Evolutionary conservation across 2,797 vertebrate genomes (phyloP).

Genomic region (Anguilla megastoma): DNA sequence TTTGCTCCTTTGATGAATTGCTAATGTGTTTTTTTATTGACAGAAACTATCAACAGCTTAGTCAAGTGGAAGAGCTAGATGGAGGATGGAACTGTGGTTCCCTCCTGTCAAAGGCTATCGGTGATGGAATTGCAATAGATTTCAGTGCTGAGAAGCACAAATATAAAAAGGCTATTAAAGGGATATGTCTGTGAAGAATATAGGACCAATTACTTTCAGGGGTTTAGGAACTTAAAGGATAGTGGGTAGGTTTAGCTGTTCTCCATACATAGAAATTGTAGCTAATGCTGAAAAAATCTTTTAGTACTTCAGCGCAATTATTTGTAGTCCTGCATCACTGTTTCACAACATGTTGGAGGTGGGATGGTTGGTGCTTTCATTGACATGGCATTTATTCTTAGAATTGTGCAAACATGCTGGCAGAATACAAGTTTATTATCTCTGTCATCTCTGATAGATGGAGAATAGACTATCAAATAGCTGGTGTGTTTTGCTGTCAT

Average conservation of each 20-base stretch:
- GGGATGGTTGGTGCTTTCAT: not conserved
- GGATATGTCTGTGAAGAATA: not conserved
- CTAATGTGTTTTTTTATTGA: conserved; percentile 69
- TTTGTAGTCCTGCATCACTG: not conserved
- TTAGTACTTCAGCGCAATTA: not conserved
- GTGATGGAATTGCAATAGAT: conserved; percentile 49
- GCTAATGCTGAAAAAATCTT: not conserved
- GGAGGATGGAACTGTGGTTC: conserved; percentile 44
- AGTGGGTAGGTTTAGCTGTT: not conserved
- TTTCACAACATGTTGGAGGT: not conserved
- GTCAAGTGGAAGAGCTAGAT: conserved; percentile 54
- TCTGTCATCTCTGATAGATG: not conserved
- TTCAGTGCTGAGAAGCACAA: conserved; percentile 45
- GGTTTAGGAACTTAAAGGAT: not conserved
- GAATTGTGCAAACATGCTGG: not conserved
- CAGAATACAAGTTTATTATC: not conserved
- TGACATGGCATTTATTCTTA: not conserved
- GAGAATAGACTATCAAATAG: not conserved
- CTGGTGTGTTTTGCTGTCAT: not conserved
- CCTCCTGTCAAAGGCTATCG: conserved; percentile 33
- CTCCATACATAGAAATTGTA: not conserved
- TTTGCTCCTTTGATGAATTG: conserved; percentile 79
- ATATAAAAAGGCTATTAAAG: not conserved
- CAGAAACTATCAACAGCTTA: conserved; percentile 51
- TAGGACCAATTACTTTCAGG: not conserved